Evolutionary conservation across 2,113 vertebrate species (phyloP), one percentile per base, ranked within the genome.

Genomic region (Labeo rohita): DNA sequence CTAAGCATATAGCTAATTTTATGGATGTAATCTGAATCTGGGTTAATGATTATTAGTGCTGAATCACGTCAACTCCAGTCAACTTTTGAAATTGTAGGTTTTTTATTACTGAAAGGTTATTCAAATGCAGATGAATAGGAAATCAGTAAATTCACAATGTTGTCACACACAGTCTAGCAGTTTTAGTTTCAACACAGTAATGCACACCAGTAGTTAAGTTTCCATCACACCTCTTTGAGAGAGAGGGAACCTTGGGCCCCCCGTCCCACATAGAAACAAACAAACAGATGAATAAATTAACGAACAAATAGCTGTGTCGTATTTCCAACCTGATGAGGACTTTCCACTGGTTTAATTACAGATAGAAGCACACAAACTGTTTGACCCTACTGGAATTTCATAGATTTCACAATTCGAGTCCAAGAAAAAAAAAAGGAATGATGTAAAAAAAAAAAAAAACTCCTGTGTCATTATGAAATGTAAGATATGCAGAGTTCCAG

Each of bases 281-380:
- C 61, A 70, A 28, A 68, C 72, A 81, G 49, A 80, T 66, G 23
- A 68, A 80, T 76, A 83, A 87, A 72, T 52, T 72, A 85, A 79
- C 52, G 85, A 84, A 65, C 36, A 63, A 79, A 73, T 12, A 50
- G 72, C 43, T 8, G 23, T 3, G 73, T 84, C 45, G 4, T 23
- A 18, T 80, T 80, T 87, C 86, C 39, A 23, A n/a, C 28, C 76
- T 11, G 15, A 59, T 70, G 52, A 78, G 43, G 74, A 87, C 59
- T 80, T 84, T 84, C 86, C 86, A 54, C 61, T 49, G 50, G 52
- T 81, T 75, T 81, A 65, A 82, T 84, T 76, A 84, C 65, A 75
- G 54, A 65, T 16, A 36, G n/a, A 65, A 34, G 72, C 82, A 70
- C 68, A 49, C 21, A 43, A 66, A 75, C 77, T 52, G n/a, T 49